Evolutionary conservation across 2,888 invertebrate genomes (phyloP).

Genomic region (Spodoptera picta): DNA sequence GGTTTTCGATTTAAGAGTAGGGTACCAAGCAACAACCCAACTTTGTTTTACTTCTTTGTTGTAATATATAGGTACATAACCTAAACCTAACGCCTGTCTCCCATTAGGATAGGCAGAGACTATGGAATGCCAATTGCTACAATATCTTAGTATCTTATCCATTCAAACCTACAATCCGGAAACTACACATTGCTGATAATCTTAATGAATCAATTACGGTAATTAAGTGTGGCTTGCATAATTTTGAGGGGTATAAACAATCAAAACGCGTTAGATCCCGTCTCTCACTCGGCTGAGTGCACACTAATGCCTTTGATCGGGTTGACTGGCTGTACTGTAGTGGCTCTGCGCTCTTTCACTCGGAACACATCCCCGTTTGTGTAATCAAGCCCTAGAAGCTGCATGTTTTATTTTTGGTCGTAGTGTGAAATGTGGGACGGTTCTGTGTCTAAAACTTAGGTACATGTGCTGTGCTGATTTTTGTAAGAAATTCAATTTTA

Average conservation of each 20-base stretch:
- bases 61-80: no score
- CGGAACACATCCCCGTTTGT: conserved; percentile 44
- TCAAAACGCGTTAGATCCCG: conserved; percentile 48
- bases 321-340: conserved; percentile 47
- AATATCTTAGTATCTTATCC: background rate
- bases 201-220: conserved; percentile 37
- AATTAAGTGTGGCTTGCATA: conserved; percentile 31
- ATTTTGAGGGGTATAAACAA: conserved; percentile 49
- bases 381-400: conserved; percentile 50
- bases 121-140: no score
- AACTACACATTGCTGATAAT: conserved; percentile 16
- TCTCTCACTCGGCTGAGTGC: conserved; percentile 37
- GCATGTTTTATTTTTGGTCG: conserved; percentile 33
- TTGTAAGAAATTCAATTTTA: no score
- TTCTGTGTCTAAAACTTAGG: background rate
- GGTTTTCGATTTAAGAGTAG: no score
- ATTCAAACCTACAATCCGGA: background rate
- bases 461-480: no score
- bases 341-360: conserved; percentile 39
- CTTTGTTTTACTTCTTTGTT: no score
- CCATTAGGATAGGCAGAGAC: no score
- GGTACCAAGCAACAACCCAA: no score
- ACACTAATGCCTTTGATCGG: conserved; percentile 55
- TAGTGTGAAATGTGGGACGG: conserved; percentile 32
- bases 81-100: no score